These are phyloP conservation scores for Berghia stephanieae DNA, from an alignment of 1,140 invertebrate species.

Conservation along the genomic window DNA sequence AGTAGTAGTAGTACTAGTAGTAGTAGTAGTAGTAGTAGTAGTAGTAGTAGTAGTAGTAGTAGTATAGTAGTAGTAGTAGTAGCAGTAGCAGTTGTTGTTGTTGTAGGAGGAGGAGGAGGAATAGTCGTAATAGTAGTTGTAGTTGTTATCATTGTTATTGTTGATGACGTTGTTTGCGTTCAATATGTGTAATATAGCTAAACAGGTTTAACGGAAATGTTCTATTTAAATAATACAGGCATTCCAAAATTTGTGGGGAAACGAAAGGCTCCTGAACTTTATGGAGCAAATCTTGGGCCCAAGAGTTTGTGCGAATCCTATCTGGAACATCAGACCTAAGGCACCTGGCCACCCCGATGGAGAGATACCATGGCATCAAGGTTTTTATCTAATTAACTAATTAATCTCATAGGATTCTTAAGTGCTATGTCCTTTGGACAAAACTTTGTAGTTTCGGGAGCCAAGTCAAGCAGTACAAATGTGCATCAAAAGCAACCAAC, in stretches of 20 bases:
- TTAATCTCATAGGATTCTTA: no score
- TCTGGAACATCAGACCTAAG: slow-evolving; percentile 59
- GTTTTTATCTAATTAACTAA: slow-evolving; percentile 33
- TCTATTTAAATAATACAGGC: slow-evolving; percentile 20
- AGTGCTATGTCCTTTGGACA: no score
- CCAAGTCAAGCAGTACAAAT: no score
- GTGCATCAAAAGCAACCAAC: no score
- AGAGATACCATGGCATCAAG: slow-evolving; percentile 60
- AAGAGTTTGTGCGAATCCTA: slow-evolving; percentile 50
- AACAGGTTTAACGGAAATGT: background rate
- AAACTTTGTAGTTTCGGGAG: no score
- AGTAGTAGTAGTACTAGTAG: no score
- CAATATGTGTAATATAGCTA: background rate
- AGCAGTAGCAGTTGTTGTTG: background rate
- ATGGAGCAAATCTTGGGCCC: slow-evolving; percentile 57
- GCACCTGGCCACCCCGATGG: slow-evolving; percentile 38
- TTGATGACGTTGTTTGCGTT: background rate
- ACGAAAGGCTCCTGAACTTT: slow-evolving; percentile 50
- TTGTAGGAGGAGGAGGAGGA: background rate
- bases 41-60: no score
- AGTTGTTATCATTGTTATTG: background rate
- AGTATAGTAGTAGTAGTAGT: no score
- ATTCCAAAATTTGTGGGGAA: slow-evolving; percentile 48
- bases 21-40: no score
- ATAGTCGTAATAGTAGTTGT: background rate